phyloP scores from a whole-genome alignment of 2,797 vertebrate genomes.

The Monodelphis domestica region DNA sequence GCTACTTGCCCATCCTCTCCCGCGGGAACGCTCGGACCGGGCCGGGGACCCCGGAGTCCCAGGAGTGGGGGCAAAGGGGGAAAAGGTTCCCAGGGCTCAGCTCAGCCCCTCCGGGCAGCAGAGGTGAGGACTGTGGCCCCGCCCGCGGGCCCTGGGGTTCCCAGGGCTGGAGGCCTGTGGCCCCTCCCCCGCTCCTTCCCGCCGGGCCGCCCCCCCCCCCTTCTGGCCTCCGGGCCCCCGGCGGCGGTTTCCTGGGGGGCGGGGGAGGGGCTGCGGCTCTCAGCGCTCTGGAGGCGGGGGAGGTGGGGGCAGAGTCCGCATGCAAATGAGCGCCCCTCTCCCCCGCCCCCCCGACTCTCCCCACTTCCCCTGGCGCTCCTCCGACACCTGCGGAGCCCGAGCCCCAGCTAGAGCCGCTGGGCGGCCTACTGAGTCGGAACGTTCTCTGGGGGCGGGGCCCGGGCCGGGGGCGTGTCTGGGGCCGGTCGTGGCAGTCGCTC shows the following conservation, averaged over 20 bases:
- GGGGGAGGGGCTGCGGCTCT: conserved; percentile 62
- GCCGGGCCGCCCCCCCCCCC: conserved; percentile 17
- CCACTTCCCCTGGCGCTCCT: conserved; percentile 79
- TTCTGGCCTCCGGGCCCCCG: conserved; percentile 54
- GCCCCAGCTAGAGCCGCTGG: too few species aligned
- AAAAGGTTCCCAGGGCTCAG: background rate
- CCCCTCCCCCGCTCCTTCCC: background rate
- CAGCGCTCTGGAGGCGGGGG: conserved; percentile 35
- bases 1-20: background rate
- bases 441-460: too few species aligned
- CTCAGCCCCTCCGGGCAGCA: conserved; percentile 42
- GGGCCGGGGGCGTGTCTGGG: background rate
- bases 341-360: conserved; percentile 74
- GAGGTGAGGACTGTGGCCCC: conserved; percentile 39
- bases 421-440: too few species aligned
- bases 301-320: conserved; percentile 71
- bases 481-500: background rate
- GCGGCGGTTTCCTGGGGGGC: conserved; percentile 73
- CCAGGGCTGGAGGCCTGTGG: background rate
- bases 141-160: conserved; percentile 10
- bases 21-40: too few species aligned
- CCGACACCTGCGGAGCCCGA: conserved; percentile 62
- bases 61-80: background rate
- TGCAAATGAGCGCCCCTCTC: conserved; percentile 72
- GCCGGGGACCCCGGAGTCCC: background rate